phyloP scores from a whole-genome alignment of 2,888 invertebrate genomes.

The Callyntrura guangdongensis region DNA sequence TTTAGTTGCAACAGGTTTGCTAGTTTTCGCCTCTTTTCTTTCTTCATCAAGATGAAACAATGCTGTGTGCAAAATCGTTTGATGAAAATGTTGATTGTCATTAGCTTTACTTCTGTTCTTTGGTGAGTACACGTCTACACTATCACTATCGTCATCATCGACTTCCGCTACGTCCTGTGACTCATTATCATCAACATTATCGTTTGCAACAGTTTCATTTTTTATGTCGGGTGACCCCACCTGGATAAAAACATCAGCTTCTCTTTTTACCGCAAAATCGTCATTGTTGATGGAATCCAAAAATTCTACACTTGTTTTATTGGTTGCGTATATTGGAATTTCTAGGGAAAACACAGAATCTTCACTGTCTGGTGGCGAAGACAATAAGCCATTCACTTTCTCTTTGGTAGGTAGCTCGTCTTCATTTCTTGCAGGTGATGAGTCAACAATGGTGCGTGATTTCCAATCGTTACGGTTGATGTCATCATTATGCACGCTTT shows the following conservation, averaged over 20 bases:
- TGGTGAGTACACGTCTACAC: background rate
- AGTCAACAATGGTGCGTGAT: slow-evolving; percentile 39
- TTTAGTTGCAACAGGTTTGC: background rate
- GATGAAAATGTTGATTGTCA: slow-evolving; percentile 39
- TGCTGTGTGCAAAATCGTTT: slow-evolving; percentile 42
- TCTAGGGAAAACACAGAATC: slow-evolving; percentile 81
- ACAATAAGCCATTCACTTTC: slow-evolving; percentile 45
- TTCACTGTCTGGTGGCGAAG: slow-evolving; percentile 70
- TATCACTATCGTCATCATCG: background rate
- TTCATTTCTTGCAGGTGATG: background rate
- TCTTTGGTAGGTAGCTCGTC: slow-evolving; percentile 9
- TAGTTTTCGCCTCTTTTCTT: background rate
- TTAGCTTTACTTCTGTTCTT: background rate
- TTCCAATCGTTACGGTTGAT: slow-evolving; percentile 56
- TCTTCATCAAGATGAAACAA: slow-evolving; percentile 46
- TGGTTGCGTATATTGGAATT: slow-evolving; percentile 78
- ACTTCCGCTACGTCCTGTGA: background rate
- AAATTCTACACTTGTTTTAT: slow-evolving; percentile 38
- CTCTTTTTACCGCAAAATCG: background rate
- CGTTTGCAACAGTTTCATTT: background rate
- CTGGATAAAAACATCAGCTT: background rate
- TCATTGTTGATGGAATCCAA: background rate
- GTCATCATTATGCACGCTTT: slow-evolving; percentile 66
- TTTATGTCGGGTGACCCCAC: background rate
- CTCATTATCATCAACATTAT: background rate